phyloP scores from a whole-genome alignment of 1,140 invertebrate genomes.

The Apolygus lucorum region DNA sequence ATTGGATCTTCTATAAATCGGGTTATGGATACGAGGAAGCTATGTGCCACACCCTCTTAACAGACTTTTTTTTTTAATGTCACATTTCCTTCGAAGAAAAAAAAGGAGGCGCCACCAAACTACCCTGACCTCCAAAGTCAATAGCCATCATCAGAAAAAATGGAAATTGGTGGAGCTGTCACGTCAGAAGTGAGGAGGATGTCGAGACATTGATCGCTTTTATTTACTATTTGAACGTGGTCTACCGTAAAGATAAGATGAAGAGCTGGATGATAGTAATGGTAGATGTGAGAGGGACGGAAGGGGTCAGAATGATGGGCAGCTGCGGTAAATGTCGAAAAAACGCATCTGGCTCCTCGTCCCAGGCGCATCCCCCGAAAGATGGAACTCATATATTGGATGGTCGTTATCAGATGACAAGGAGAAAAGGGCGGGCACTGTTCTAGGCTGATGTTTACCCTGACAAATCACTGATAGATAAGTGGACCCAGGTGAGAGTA shows the following conservation, averaged over 20 bases:
- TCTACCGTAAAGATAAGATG: neutral
- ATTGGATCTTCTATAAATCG: too few relatives aligned
- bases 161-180: too few relatives aligned
- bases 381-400: conserved; percentile 13
- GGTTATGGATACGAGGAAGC: too few relatives aligned
- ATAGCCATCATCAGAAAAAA: too few relatives aligned
- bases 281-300: neutral
- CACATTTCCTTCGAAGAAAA: too few relatives aligned
- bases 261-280: neutral
- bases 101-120: too few relatives aligned
- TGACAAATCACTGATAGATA: conserved; percentile 13
- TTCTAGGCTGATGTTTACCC: conserved; percentile 13
- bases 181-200: too few relatives aligned
- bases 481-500: conserved; percentile 12
- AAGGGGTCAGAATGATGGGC: neutral
- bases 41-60: too few relatives aligned
- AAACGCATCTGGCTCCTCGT: neutral
- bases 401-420: conserved; percentile 11
- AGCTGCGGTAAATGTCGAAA: neutral
- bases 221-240: neutral
- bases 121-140: too few relatives aligned
- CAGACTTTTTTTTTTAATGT: too few relatives aligned
- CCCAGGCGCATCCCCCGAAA: neutral
- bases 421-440: neutral
- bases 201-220: neutral